phyloP scores from a whole-genome alignment of 1,140 invertebrate species.

The Magallana gigas region DNA sequence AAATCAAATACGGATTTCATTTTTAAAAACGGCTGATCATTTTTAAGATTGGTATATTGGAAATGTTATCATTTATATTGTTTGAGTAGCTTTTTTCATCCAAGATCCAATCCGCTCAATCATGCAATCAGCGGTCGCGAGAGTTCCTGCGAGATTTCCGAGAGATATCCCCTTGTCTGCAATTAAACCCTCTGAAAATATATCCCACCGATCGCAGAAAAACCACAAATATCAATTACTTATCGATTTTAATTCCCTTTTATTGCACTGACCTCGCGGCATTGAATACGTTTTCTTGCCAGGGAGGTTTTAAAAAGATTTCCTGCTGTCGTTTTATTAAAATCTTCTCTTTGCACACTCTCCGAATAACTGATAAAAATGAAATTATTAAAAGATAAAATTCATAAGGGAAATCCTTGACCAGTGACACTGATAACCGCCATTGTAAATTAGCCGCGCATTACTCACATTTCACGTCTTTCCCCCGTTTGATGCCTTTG shows the following conservation, averaged over 20 bases:
- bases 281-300: conserved; percentile 7
- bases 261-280: conserved; percentile 21
- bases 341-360: conserved; percentile 30
- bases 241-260: conserved; percentile 33
- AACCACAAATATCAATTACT: conserved; percentile 17
- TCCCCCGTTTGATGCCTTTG: conserved; percentile 8
- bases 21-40: neutral
- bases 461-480: neutral
- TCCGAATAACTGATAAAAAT: conserved; percentile 32
- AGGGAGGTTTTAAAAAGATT: conserved; percentile 28
- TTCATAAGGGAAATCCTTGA: conserved; percentile 29
- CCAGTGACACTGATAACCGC: conserved; percentile 16
- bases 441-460: conserved; percentile 10
- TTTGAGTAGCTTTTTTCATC: neutral
- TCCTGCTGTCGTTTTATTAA: conserved; percentile 27
- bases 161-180: neutral
- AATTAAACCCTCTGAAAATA: neutral
- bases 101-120: neutral
- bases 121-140: neutral
- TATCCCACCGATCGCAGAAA: conserved; percentile 12
- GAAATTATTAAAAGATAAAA: conserved; percentile 36
- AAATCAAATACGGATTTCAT: neutral
- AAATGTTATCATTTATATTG: neutral
- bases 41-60: neutral
- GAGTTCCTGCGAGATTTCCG: neutral